Evolutionary conservation across 2,113 vertebrate genomes (phyloP), one percentile per base, ranked within the genome.

Genomic region (cat (Felis catus)): DNA sequence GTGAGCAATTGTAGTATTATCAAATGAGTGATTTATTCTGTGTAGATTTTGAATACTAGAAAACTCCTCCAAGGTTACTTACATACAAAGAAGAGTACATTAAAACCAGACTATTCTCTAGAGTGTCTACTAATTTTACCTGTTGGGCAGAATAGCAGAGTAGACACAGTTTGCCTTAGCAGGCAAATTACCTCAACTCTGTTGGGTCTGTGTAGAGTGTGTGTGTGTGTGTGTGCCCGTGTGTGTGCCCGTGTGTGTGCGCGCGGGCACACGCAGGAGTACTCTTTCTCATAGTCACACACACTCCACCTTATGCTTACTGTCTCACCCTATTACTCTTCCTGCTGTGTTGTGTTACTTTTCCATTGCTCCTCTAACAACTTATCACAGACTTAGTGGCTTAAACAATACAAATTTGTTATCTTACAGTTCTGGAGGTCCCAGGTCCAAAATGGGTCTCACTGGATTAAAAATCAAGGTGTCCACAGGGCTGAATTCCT

Each of bases 1-100:
- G n/a, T 93, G 41, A 88, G 41, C 15, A 94, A 53, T 76, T 93
- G 27, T 6, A 87, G 36, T 15, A 85, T 91, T 94, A 87, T 88
- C 65, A 96, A 96, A 13, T 94, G 36, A 83, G 23, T 95, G 23
- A 80, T 73, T 96, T 84, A 96, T 68, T 95, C 41, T 45, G 70
- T 87, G 29, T 1, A 74, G 53, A 82, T 95, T 94, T 95, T 91
- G 27, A 94, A 89, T 91, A 65, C 25, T 96, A 87, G n/a, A 89
- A 97, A 92, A 97, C 15, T 76, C 48, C 89, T 55, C 18, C n/a
- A 97, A 80, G 45, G 23, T 91, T 93, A 89, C 23, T 86, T 95
- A 89, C 51, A 81, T 80, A 73, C 94, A 90, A 89, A 70, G 71
- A 95, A 45, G 63, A 83, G 33, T 14, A 80, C 58, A 91, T 93